Base-by-base conservation (phyloP, 64 coral and sea anemone genomes). In the Montipora capricornis region DNA sequence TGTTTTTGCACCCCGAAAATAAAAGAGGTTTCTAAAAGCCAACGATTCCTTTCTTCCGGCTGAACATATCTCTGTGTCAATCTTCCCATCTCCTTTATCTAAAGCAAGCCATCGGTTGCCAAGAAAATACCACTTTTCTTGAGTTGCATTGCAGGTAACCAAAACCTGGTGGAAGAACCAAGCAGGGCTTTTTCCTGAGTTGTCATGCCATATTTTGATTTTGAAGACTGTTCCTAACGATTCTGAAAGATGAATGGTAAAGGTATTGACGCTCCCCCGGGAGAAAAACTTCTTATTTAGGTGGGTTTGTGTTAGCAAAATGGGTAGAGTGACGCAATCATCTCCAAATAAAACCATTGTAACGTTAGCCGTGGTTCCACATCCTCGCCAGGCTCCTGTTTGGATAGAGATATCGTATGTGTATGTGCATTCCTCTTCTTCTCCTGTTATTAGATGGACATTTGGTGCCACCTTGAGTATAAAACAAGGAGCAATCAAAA, bases 181-280 rank as follows among this genome's bases (percentile, higher is more conserved):
- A 2, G 96, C 93, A 4, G 96, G 96, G 70, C 73, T 97, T 12
- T 84, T 74, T 16, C 96, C 96, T 4, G 85, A 89, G 83, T 95
- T 97, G 46, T 97, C 96, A 50, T 97, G 96, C 96, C 96, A 97
- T 11, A 97, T 92, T 83, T 92, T 88, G 44, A 97, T 97, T 59
- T 95, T 97, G 26, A 87, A 62, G 6, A 97, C 53, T 8, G 84
- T 20, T 3, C 96, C 96, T 10, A 97, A 75, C 15, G 75, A 75
- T 45, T 97, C 47, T 19, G 93, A 76, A 20, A 94, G 80, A 79
- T 91, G 79, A 15, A 97, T 58, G 0, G 88, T 88, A 70, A 97
- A 97, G 46, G 74, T 97, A 12, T 97, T 97, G 3, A 95, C 87
- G 78, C 96, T 97, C 8, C 96, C 96, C 20, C 96, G 92, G 49